phyloP scores from a whole-genome alignment of 2,113 vertebrate genomes.

The Neogobius melanostomus region DNA sequence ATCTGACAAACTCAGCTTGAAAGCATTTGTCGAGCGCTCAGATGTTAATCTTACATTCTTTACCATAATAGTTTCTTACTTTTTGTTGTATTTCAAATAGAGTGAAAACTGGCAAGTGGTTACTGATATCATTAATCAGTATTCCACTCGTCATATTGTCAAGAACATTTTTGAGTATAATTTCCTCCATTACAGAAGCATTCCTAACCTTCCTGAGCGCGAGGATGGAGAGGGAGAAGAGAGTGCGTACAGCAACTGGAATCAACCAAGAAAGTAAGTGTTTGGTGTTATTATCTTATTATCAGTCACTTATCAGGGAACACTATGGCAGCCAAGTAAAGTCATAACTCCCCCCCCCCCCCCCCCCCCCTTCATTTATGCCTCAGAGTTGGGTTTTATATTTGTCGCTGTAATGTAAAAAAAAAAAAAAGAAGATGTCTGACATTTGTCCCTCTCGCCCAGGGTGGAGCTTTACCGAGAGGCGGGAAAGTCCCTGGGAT shows the following conservation, averaged over 20 bases:
- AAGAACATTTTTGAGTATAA: too few relatives aligned
- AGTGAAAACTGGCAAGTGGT: too few relatives aligned
- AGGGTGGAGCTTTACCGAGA: conserved; percentile 94
- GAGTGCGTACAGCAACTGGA: conserved; percentile 91
- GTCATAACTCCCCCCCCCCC: too few relatives aligned
- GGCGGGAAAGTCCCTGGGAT: conserved; percentile 92
- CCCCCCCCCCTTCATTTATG: neutral
- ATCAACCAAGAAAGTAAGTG: conserved; percentile 88
- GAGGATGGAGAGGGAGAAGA: conserved; percentile 98
- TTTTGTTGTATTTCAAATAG: too few relatives aligned
- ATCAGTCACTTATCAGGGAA: neutral
- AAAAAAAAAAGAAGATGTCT: conserved; percentile 7
- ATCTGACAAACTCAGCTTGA: too few relatives aligned
- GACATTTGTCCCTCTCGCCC: conserved; percentile 24
- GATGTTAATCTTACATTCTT: too few relatives aligned
- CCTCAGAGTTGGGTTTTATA: conserved; percentile 7
- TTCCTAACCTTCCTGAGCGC: conserved; percentile 89
- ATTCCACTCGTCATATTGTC: too few relatives aligned
- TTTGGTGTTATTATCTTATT: neutral
- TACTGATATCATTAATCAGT: too few relatives aligned
- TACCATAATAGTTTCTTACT: too few relatives aligned
- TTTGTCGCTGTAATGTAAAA: neutral
- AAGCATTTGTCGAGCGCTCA: too few relatives aligned
- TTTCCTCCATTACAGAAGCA: conserved; percentile 64
- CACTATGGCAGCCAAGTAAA: neutral